Conservation (phyloP, 2,888 invertebrate genomes). For the Marronus borbonicus region DNA sequence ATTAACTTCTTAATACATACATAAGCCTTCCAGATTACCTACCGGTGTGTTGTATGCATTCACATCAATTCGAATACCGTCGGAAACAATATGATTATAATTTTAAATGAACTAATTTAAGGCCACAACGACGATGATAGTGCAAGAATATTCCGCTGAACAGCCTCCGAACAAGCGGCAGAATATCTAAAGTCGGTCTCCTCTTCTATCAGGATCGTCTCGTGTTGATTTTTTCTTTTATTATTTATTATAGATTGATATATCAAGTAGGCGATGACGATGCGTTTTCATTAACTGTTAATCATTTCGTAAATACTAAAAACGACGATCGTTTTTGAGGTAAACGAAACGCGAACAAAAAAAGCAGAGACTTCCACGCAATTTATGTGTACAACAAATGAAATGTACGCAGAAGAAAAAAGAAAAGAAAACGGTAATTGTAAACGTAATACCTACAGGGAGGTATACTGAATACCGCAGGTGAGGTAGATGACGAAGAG, state of each 20-base stretch:
- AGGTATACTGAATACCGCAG: background rate
- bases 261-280: conserved; percentile 61
- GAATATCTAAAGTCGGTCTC: conserved; percentile 3
- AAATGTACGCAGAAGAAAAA: background rate
- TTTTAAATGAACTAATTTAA: conserved; percentile 52
- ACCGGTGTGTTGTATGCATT: background rate
- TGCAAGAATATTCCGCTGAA: background rate
- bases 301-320: conserved; percentile 56
- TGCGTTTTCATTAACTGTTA: conserved; percentile 54
- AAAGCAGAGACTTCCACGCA: background rate
- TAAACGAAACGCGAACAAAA: background rate
- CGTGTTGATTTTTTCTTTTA: conserved; percentile 34
- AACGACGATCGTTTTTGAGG: background rate
- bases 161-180: conserved; percentile 26
- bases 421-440: background rate
- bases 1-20: too few relatives aligned
- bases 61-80: background rate
- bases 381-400: too few relatives aligned
- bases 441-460: background rate
- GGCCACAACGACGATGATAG: conserved; percentile 29
- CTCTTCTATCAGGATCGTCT: background rate
- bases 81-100: conserved; percentile 50
- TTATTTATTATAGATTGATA: conserved; percentile 59
- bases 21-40: background rate
- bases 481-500: background rate